Evolutionary conservation across 1,140 invertebrate genomes (phyloP).

Genomic region (Eupeodes corollae): DNA sequence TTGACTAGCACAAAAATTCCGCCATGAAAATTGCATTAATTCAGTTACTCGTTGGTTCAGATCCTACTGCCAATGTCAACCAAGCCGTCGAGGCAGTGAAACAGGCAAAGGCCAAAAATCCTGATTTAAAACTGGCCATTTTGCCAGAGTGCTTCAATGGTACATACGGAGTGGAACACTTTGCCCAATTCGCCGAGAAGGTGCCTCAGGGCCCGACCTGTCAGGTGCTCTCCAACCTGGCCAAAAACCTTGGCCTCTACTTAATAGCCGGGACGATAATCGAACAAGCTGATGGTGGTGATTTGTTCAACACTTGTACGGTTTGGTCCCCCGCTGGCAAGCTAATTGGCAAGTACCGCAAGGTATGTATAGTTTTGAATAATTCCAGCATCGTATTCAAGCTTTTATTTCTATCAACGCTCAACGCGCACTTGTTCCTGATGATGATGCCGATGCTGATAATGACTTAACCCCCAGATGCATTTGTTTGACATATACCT

Average conservation of each 20-base stretch:
- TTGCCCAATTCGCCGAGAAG: constrained; percentile 72
- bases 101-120: constrained; percentile 53
- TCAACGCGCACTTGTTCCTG: too few relatives aligned
- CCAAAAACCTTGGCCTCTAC: constrained; percentile 66
- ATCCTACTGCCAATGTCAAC: constrained; percentile 63
- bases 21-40: constrained; percentile 57
- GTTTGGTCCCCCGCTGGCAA: constrained; percentile 72
- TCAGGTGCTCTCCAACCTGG: constrained; percentile 54
- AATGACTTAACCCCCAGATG: constrained; percentile 35
- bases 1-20: too few relatives aligned
- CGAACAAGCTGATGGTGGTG: constrained; percentile 47
- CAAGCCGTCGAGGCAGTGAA: constrained; percentile 58
- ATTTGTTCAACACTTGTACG: constrained; percentile 81
- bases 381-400: too few relatives aligned
- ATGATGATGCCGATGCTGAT: too few relatives aligned
- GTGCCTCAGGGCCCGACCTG: constrained; percentile 67
- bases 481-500: constrained; percentile 95
- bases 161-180: constrained; percentile 67
- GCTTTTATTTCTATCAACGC: too few relatives aligned
- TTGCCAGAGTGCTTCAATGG: constrained; percentile 92
- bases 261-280: constrained; percentile 85
- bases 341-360: constrained; percentile 60
- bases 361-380: constrained; percentile 38
- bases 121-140: constrained; percentile 55
- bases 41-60: constrained; percentile 61